These are phyloP conservation scores for Bilobella aurantiaca DNA, from an alignment of 1,140 invertebrate genomes.

Conservation along the genomic window DNA sequence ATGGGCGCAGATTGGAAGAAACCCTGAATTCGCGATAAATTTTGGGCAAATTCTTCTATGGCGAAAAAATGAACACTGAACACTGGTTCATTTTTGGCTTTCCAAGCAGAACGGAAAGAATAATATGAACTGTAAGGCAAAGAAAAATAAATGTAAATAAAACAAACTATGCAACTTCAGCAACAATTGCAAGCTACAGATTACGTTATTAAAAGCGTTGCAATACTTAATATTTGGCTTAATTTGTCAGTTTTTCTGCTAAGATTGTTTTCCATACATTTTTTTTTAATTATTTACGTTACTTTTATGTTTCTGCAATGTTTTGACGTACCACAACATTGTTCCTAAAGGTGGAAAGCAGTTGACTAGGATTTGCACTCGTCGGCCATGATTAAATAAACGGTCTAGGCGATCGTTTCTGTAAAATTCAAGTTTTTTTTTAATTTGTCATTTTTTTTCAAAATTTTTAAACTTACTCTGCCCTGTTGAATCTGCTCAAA, in stretches of 20 bases:
- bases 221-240: no score
- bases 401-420: conserved; percentile 17
- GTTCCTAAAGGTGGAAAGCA: conserved; percentile 21
- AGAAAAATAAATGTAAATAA: no score
- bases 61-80: conserved; percentile 19
- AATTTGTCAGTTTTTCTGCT: no score
- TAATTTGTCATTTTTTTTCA: not conserved
- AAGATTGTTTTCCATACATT: no score
- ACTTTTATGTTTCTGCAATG: no score
- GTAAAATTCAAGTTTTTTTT: not conserved
- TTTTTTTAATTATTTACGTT: no score
- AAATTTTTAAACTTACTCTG: conserved; percentile 11
- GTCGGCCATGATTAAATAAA: conserved; percentile 17
- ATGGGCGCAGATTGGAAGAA: conserved; percentile 27
- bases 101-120: not conserved
- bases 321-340: conserved; percentile 22
- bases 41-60: conserved; percentile 24
- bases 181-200: no score
- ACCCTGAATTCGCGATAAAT: conserved; percentile 24
- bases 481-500: conserved; percentile 19
- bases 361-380: conserved; percentile 20
- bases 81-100: conserved; percentile 12
- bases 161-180: no score
- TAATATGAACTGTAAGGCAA: conserved; percentile 12
- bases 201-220: no score